Conservation (phyloP, 2,888 invertebrate genomes). For the Chymomyza caudatula region DNA sequence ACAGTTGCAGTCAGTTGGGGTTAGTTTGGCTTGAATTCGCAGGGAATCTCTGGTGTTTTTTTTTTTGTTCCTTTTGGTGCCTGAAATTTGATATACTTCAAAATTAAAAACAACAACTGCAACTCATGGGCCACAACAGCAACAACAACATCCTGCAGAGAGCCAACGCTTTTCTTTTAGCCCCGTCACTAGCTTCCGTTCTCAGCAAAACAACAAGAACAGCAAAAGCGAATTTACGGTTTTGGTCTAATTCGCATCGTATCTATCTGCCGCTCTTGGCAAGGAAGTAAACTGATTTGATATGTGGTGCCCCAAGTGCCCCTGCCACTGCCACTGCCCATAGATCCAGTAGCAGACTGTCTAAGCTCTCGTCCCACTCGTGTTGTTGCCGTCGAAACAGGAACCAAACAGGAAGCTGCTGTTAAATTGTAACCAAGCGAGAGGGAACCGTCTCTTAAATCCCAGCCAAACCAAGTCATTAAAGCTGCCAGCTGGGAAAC, state of each 20-base stretch:
- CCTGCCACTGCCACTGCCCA: neutral
- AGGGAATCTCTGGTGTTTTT: neutral
- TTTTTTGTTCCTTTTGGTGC: slow-evolving; percentile 43
- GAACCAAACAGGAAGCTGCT: slow-evolving; percentile 67
- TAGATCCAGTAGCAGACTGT: neutral
- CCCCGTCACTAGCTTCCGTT: slow-evolving; percentile 55
- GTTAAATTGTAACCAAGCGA: slow-evolving; percentile 52
- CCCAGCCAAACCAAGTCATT: slow-evolving; percentile 35
- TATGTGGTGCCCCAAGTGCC: slow-evolving; percentile 45
- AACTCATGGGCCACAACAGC: slow-evolving; percentile 39
- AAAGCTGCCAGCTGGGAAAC: slow-evolving; percentile 51
- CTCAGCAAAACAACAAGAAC: slow-evolving; percentile 43
- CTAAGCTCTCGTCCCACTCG: neutral
- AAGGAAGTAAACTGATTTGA: slow-evolving; percentile 72
- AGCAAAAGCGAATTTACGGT: slow-evolving; percentile 60
- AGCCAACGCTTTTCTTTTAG: slow-evolving; percentile 4
- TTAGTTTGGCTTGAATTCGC: neutral
- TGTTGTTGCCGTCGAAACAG: slow-evolving; percentile 32
- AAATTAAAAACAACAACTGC: slow-evolving; percentile 35
- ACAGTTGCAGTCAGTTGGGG: neutral
- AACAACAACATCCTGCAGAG: slow-evolving; percentile 38
- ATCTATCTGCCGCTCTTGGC: slow-evolving; percentile 45
- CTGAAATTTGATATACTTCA: slow-evolving; percentile 58
- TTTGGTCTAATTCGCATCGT: slow-evolving; percentile 64
- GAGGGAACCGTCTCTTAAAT: neutral